Base-by-base conservation (phyloP, 2,888 invertebrate species). In the Strigamia maritima region DNA sequence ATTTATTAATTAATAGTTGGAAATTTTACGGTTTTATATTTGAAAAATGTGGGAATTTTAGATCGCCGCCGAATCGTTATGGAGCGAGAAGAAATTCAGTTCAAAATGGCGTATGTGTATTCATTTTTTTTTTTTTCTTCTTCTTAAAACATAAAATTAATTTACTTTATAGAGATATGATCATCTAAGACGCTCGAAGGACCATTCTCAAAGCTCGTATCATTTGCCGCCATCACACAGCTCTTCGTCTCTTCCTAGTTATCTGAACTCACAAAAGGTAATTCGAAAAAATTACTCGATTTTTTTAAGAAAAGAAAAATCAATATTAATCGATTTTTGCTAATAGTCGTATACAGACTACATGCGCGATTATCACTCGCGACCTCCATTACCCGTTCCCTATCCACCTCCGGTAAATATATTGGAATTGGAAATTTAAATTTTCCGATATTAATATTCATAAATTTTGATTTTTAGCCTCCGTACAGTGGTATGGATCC, bases 381-480 rank as follows among this genome's bases (percentile, higher is more conserved):
- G 82, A 75, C 81, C 82, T 79, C 83, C 84, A 28, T 83, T 86
- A 80, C 85, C 94, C 76, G 94, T 95, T 54, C 87, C n/a, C n/a
- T n/a, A 95, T 85, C 94, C 94, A 40, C 92, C 93, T 28, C 91
- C 92, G 75, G 86, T 86, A 83, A 84, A 84, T 83, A 1, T 44
- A 65, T 7, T 26, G 38, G 8, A 14, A 28, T 75, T n/a, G n/a
- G n/a, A n/a, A n/a, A n/a, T n/a, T n/a, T n/a, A n/a, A n/a, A n/a
- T n/a, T n/a, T n/a, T n/a, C n/a, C n/a, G n/a, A n/a, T n/a, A n/a
- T n/a, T n/a, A n/a, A n/a, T n/a, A n/a, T n/a, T n/a, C n/a, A n/a
- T n/a, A n/a, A n/a, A 14, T 31, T 38, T n/a, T 77, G 1, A 40
- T n/a, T 44, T 54, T 12, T 76, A 80, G 79, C 80, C 79, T 79